A percentile compares a stretch with the other conserved stretches of the same genome.
phyloP scores from a whole-genome alignment of 2,888 invertebrate genomes.

The Tetramorium bicarinatum region DNA sequence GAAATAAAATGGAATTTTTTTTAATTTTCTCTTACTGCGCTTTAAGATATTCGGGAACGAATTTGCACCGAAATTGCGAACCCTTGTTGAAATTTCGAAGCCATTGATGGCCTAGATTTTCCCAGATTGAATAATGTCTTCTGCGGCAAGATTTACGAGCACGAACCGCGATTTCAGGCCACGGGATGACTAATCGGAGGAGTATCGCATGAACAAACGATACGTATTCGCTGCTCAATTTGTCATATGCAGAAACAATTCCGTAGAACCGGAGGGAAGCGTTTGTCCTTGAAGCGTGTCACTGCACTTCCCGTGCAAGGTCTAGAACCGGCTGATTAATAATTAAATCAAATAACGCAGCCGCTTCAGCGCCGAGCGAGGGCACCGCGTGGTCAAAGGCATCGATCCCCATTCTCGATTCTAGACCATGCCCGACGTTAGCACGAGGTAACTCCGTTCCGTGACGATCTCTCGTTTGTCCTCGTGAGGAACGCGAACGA shows the following conservation, averaged over 20 bases:
- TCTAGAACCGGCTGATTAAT: constrained; percentile 74
- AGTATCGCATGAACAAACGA: constrained; percentile 10
- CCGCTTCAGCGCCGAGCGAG: constrained; percentile 50
- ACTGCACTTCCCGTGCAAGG: constrained; percentile 73
- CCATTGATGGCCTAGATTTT: constrained; percentile 31
- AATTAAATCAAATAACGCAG: constrained; percentile 73
- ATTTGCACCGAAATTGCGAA: constrained; percentile 8
- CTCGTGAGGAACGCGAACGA: constrained; percentile 1
- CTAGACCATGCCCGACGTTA: constrained; percentile 74
- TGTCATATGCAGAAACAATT: not conserved
- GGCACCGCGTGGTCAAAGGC: constrained; percentile 60
- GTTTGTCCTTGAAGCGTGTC: constrained; percentile 73
- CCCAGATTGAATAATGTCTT: constrained; percentile 36
- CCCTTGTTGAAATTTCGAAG: constrained; percentile 22
- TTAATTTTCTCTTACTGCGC: not conserved
- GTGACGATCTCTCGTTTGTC: constrained; percentile 42
- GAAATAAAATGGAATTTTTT: not conserved
- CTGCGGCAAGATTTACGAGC: constrained; percentile 34
- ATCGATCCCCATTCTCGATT: constrained; percentile 77
- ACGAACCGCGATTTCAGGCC: constrained; percentile 12
- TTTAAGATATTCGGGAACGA: not conserved
- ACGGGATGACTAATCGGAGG: constrained; percentile 34
- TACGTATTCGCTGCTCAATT: constrained; percentile 13
- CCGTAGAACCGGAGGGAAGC: not conserved
- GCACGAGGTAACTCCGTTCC: constrained; percentile 30